Percentiles rank a stretch among this genome's conserved stretches.
These are phyloP conservation scores for Dasyurus viverrinus DNA, from an alignment of 2,113 vertebrate genomes.

Conservation along the genomic window DNA sequence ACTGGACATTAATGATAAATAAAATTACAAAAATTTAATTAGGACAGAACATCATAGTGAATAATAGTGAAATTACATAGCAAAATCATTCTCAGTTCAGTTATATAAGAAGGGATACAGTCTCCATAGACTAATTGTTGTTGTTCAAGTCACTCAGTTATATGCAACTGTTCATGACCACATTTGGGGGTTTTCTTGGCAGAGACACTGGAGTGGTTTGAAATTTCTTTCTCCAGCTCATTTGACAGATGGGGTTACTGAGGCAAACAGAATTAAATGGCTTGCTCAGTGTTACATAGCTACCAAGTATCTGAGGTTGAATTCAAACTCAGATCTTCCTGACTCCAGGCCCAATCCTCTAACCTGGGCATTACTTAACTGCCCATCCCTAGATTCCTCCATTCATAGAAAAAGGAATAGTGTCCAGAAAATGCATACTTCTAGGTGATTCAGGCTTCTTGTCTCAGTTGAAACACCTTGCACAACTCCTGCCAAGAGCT, in stretches of 20 bases:
- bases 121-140: not conserved
- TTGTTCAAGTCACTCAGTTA: not conserved
- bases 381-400: not conserved
- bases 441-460: not conserved
- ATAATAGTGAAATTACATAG: not conserved
- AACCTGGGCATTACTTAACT: not conserved
- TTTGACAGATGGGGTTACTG: not conserved
- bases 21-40: not conserved
- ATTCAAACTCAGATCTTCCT: not conserved
- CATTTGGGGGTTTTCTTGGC: not conserved
- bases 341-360: not conserved
- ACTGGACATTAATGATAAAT: not conserved
- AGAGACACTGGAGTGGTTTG: not conserved
- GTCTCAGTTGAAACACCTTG: not conserved
- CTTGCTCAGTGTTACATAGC: not conserved
- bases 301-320: not conserved
- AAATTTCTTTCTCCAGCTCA: not conserved
- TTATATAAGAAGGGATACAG: not conserved
- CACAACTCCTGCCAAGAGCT: not conserved
- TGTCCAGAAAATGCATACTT: not conserved
- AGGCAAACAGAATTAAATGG: not conserved
- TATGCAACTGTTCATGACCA: not conserved
- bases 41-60: not conserved
- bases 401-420: not conserved
- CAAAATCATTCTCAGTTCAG: not conserved